Evolutionary conservation across 2,113 vertebrate genomes (phyloP).

Genomic region (Lagopus leucura): DNA sequence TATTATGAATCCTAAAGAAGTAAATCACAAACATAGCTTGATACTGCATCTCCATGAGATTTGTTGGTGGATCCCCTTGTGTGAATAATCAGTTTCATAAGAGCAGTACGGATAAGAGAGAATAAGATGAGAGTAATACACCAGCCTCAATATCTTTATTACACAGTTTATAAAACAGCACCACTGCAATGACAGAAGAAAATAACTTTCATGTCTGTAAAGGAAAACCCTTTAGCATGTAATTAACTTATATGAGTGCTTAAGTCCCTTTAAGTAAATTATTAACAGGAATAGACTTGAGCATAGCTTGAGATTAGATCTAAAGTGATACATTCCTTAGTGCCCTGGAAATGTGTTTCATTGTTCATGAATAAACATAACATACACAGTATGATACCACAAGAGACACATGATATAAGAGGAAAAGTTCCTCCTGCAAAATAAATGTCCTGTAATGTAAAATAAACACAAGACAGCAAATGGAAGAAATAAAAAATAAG

Average conservation of each 20-base stretch:
- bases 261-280: not conserved
- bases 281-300: not conserved
- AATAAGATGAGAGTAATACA: not conserved
- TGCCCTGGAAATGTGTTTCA: not conserved
- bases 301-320: not conserved
- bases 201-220: not conserved
- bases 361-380: constrained; percentile 65
- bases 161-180: not conserved
- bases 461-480: constrained; percentile 57
- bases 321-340: constrained; percentile 10
- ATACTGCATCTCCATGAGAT: not conserved
- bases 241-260: not conserved
- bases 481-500: constrained; percentile 57
- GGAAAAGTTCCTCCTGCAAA: constrained; percentile 37
- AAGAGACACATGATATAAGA: constrained; percentile 38
- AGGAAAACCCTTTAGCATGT: not conserved
- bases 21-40: not conserved
- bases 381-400: constrained; percentile 30
- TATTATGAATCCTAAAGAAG: not conserved
- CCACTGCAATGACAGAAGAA: not conserved
- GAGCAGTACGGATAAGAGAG: not conserved
- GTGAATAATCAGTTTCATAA: not conserved
- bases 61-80: not conserved
- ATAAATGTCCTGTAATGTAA: constrained; percentile 47
- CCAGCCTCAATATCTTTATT: not conserved